Percentiles rank a stretch among this genome's conserved stretches.
Conservation (phyloP, 2,797 vertebrate genomes). For the Pseudochaenichthys georgianus region DNA sequence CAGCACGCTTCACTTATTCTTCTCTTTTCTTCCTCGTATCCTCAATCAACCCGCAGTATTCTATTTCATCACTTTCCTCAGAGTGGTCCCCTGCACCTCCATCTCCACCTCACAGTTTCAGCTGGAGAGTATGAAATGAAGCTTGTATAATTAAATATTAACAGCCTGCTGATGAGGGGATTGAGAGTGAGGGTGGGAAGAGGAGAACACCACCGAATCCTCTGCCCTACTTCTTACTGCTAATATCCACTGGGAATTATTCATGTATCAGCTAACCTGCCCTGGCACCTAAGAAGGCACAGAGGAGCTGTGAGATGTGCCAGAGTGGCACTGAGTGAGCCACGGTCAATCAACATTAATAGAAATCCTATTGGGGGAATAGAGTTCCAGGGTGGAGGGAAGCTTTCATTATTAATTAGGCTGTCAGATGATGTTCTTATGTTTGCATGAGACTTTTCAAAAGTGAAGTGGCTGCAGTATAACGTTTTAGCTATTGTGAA, state of each 20-base stretch:
- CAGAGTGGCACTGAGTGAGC: constrained; percentile 64
- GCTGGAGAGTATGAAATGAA: constrained; percentile 74
- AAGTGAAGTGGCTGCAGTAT: constrained; percentile 55
- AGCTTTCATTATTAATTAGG: constrained; percentile 79
- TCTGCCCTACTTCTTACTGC: constrained; percentile 82
- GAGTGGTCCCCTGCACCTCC: constrained; percentile 53
- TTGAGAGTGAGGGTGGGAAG: constrained; percentile 70
- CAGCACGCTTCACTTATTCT: constrained; percentile 27
- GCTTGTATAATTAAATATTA: constrained; percentile 86
- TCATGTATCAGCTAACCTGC: constrained; percentile 79
- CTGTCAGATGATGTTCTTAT: constrained; percentile 71
- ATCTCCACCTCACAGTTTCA: constrained; percentile 64
- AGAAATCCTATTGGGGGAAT: constrained; percentile 69
- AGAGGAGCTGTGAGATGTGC: constrained; percentile 62
- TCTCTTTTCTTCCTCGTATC: constrained; percentile 36
- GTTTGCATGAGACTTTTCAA: constrained; percentile 60
- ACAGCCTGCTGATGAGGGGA: constrained; percentile 81
- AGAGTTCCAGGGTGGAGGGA: constrained; percentile 63
- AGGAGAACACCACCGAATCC: constrained; percentile 64
- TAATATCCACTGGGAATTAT: constrained; percentile 78
- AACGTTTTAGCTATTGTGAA: constrained; percentile 37
- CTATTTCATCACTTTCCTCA: constrained; percentile 56
- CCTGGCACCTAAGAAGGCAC: constrained; percentile 72
- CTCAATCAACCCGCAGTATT: constrained; percentile 36
- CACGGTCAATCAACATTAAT: constrained; percentile 79